Conservation (phyloP, 2,113 vertebrate species). For the Paracanthobrama guichenoti region DNA sequence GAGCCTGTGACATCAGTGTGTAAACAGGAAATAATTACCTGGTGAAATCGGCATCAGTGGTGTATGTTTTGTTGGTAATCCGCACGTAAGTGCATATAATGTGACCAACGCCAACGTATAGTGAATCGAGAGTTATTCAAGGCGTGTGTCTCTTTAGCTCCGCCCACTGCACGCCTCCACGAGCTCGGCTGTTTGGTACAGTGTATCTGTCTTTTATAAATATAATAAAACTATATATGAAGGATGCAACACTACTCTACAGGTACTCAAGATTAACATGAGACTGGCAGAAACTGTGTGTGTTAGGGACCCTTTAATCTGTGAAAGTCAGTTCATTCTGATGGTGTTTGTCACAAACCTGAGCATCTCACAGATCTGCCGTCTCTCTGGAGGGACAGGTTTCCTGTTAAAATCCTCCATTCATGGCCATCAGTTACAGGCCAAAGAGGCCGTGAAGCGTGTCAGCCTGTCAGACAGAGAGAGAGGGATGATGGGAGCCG, state of each 20-base stretch:
- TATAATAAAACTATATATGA: too few species aligned
- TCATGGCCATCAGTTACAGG: neutral
- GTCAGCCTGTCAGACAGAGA: neutral
- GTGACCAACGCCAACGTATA: too few species aligned
- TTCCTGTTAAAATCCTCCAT: slow-evolving; percentile 21
- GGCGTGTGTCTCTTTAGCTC: too few species aligned
- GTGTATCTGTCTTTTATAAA: too few species aligned
- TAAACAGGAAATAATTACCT: slow-evolving; percentile 2
- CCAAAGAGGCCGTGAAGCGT: neutral
- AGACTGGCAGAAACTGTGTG: neutral
- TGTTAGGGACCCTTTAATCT: too few species aligned
- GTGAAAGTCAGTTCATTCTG: neutral
- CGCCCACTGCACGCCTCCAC: too few species aligned
- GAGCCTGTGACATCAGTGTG: neutral
- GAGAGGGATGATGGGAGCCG: neutral
- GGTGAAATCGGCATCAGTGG: neutral
- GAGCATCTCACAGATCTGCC: slow-evolving; percentile 1
- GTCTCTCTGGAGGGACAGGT: neutral
- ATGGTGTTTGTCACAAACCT: neutral
- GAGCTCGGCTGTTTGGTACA: too few species aligned
- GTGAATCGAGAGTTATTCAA: too few species aligned
- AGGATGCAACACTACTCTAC: too few species aligned
- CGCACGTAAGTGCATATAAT: too few species aligned
- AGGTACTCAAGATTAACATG: too few species aligned
- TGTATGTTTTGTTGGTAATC: too few species aligned